Evolutionary conservation across 2,797 vertebrate species (phyloP).

Genomic region (Benthosema pterotum): DNA sequence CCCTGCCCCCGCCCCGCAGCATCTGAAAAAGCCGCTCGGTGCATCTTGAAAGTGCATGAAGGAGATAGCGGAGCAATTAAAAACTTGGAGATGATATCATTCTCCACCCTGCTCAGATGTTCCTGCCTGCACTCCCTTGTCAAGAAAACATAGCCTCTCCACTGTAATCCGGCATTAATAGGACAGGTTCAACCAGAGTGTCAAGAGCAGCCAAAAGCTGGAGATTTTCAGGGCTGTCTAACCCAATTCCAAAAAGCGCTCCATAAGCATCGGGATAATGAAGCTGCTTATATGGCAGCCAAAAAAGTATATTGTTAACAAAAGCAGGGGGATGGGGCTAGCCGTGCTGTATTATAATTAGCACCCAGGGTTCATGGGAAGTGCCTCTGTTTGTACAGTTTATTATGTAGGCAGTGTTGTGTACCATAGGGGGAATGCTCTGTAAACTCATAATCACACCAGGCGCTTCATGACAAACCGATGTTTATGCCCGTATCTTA

Average conservation of each 20-base stretch:
- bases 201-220: slow-evolving; percentile 89
- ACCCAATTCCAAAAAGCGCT: slow-evolving; percentile 86
- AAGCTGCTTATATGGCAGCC: slow-evolving; percentile 82
- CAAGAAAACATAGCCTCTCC: slow-evolving; percentile 77
- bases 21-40: slow-evolving; percentile 56
- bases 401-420: slow-evolving; percentile 79
- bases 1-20: slow-evolving; percentile 32
- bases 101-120: slow-evolving; percentile 73
- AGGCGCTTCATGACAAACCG: slow-evolving; percentile 80
- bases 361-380: slow-evolving; percentile 81
- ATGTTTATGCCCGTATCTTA: slow-evolving; percentile 83
- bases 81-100: slow-evolving; percentile 82
- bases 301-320: slow-evolving; percentile 48
- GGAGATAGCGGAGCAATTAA: slow-evolving; percentile 82
- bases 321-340: slow-evolving; percentile 60
- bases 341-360: slow-evolving; percentile 88
- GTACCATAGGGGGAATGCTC: slow-evolving; percentile 83
- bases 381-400: slow-evolving; percentile 75
- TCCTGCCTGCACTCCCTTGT: slow-evolving; percentile 83
- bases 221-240: slow-evolving; percentile 87
- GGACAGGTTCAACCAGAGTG: slow-evolving; percentile 90
- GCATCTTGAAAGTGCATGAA: slow-evolving; percentile 63
- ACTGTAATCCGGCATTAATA: slow-evolving; percentile 88
- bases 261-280: slow-evolving; percentile 88
- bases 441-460: slow-evolving; percentile 78